phyloP scores from a whole-genome alignment of 2,113 vertebrate genomes.

The Martes martes region DNA sequence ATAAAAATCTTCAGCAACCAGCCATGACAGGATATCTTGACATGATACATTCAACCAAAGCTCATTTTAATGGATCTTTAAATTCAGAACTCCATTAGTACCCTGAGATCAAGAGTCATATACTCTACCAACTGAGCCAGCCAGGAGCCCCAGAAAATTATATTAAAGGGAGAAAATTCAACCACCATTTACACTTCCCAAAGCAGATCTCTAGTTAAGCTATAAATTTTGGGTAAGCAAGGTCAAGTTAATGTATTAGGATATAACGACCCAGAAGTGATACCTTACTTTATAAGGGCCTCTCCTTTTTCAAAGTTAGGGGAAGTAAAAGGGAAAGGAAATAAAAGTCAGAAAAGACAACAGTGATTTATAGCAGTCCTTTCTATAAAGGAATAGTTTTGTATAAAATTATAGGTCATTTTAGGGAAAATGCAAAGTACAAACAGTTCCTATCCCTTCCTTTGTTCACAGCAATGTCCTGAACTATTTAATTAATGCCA shows the following conservation, averaged over 20 bases:
- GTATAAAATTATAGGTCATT: conserved; percentile 26
- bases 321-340: neutral
- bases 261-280: neutral
- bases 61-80: neutral
- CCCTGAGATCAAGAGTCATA: neutral
- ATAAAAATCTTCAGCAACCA: neutral
- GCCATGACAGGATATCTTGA: neutral
- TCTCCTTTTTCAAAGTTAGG: neutral
- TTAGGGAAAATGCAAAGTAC: neutral
- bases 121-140: neutral
- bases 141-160: neutral
- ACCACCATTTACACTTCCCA: neutral
- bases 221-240: neutral
- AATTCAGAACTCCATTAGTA: neutral
- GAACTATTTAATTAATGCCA: neutral
- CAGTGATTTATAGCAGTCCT: neutral
- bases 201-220: neutral
- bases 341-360: neutral
- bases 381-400: neutral
- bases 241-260: neutral
- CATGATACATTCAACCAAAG: neutral
- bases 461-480: neutral
- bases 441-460: neutral
- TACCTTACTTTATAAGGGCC: neutral
- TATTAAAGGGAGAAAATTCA: neutral